Conservation (phyloP, 2,113 vertebrate species). For the Melierax canorus region DNA sequence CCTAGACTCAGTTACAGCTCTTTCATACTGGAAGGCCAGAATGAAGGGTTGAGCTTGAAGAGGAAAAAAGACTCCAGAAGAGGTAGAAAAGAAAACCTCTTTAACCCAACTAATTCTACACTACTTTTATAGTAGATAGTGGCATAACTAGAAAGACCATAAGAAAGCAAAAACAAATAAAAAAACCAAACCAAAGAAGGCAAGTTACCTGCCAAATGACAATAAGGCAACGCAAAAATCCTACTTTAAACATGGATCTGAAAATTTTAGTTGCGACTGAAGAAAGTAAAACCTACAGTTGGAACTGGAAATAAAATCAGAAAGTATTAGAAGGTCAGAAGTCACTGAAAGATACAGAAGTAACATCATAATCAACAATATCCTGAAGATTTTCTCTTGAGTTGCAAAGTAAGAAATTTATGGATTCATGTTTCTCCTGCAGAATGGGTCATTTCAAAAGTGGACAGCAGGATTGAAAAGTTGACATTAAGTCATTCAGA, state of each 20-base stretch:
- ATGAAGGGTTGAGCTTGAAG: constrained; percentile 10
- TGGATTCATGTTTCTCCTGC: background rate
- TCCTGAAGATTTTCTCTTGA: background rate
- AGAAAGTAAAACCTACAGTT: background rate
- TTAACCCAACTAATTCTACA: background rate
- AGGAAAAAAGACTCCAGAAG: background rate
- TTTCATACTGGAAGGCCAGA: background rate
- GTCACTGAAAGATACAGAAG: background rate
- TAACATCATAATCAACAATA: background rate
- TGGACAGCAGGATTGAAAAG: background rate
- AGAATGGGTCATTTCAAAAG: constrained; percentile 10
- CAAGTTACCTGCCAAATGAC: background rate
- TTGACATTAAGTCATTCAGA: background rate
- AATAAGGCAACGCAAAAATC: background rate
- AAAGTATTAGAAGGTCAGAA: background rate
- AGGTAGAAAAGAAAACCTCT: background rate
- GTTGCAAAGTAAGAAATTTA: background rate
- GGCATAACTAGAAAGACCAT: background rate
- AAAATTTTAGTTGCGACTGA: background rate
- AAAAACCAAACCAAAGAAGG: background rate
- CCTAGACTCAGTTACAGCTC: background rate
- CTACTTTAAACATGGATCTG: background rate
- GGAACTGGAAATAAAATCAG: background rate
- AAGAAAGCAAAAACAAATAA: background rate
- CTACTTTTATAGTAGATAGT: background rate